Conservation (phyloP, 2,113 vertebrate genomes). For the Psilopsiagon aurifrons region DNA sequence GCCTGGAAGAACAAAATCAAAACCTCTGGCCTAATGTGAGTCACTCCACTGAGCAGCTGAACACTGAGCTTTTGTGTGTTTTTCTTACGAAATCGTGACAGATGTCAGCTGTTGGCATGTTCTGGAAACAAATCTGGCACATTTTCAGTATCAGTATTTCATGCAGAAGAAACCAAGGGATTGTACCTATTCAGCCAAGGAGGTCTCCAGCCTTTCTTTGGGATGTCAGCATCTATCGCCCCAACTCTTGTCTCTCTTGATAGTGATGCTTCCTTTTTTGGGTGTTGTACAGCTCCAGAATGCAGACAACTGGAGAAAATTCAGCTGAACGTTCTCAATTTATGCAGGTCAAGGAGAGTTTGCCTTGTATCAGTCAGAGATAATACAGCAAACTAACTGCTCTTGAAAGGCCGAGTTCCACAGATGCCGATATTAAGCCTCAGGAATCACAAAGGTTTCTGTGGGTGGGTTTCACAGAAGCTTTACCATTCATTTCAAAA, state of each 20-base stretch:
- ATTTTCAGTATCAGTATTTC: background rate
- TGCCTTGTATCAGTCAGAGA: constrained; percentile 29
- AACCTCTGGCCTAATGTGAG: background rate
- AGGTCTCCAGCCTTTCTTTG: background rate
- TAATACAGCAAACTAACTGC: background rate
- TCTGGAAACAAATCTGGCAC: background rate
- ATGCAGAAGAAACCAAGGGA: background rate
- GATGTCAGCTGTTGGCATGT: constrained; percentile 13
- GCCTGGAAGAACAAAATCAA: constrained; percentile 38
- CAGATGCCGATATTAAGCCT: background rate
- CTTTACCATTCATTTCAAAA: background rate
- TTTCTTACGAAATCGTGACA: background rate
- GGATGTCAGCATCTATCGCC: background rate
- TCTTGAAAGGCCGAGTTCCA: constrained; percentile 16
- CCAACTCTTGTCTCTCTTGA: background rate
- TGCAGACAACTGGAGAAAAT: constrained; percentile 48
- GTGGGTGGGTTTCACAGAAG: background rate
- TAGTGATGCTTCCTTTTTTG: constrained; percentile 30
- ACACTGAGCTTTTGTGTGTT: background rate
- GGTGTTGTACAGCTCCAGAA: background rate
- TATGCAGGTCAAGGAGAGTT: constrained; percentile 60
- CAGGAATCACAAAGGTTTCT: background rate
- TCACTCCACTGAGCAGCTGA: constrained; percentile 4
- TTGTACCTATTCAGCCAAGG: background rate
- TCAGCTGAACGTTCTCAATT: constrained; percentile 28